Evolutionary conservation across 2,888 invertebrate species (phyloP).

Genomic region (Eulithis prunata): DNA sequence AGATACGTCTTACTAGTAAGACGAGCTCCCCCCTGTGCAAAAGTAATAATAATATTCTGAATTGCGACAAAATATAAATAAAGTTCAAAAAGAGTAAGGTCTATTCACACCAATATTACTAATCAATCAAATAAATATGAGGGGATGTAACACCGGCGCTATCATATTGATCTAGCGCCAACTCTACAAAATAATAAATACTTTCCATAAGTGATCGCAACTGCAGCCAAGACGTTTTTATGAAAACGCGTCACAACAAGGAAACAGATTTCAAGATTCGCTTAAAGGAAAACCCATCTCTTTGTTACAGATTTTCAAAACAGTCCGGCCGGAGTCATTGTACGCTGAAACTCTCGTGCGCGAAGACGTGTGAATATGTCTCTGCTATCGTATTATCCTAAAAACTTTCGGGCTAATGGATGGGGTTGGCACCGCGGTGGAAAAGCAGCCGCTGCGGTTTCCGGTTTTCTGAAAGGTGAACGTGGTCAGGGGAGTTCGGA

Average conservation of each 20-base stretch:
- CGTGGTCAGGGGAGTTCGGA: slow-evolving; percentile 63
- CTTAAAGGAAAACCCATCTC: slow-evolving; percentile 35
- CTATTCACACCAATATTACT: too few species aligned
- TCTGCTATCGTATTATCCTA: slow-evolving; percentile 69
- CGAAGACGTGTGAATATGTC: slow-evolving; percentile 42
- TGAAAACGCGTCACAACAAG: slow-evolving; percentile 14
- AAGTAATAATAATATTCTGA: too few species aligned
- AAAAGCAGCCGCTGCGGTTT: slow-evolving; percentile 65
- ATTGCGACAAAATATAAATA: not conserved
- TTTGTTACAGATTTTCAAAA: slow-evolving; percentile 48
- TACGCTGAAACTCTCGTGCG: slow-evolving; percentile 39
- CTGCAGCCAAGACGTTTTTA: slow-evolving; percentile 7
- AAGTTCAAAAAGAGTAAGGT: not conserved
- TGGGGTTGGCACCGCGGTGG: slow-evolving; percentile 76
- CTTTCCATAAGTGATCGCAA: not conserved
- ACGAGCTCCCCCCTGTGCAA: too few species aligned
- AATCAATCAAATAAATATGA: not conserved
- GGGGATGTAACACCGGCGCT: not conserved
- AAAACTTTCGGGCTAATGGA: slow-evolving; percentile 77
- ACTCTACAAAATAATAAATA: slow-evolving; percentile 3
- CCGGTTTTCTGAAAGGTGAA: slow-evolving; percentile 69
- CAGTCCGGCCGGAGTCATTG: slow-evolving; percentile 41
- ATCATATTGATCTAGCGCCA: slow-evolving; percentile 20
- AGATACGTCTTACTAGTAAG: too few species aligned
- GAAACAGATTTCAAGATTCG: slow-evolving; percentile 20